A percentile compares a stretch with the other conserved stretches of the same genome.
Conservation (phyloP, 2,888 invertebrate species). For the Orthosia gracilis region DNA sequence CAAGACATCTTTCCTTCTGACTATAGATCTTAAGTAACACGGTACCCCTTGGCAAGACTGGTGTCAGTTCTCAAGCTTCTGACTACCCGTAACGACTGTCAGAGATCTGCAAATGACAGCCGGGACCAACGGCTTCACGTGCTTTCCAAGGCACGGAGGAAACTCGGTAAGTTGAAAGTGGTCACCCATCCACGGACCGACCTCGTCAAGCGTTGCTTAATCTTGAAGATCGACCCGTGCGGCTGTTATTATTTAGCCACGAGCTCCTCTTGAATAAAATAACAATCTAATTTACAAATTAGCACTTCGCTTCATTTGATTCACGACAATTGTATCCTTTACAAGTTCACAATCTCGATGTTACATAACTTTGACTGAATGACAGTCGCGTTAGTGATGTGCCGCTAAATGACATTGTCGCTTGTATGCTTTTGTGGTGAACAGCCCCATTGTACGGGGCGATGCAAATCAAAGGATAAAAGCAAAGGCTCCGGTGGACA, state of each 20-base stretch:
- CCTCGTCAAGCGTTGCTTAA: too few species aligned
- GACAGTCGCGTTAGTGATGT: constrained; percentile 70
- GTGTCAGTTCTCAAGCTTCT: too few species aligned
- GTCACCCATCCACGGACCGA: too few species aligned
- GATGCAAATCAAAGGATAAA: constrained; percentile 78
- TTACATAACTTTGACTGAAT: constrained; percentile 69
- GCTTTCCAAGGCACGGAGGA: too few species aligned
- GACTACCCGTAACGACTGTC: too few species aligned
- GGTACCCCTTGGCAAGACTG: too few species aligned
- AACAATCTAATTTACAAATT: constrained; percentile 51
- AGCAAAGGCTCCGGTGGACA: constrained; percentile 78
- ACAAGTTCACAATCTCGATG: constrained; percentile 57
- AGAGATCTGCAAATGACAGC: too few species aligned
- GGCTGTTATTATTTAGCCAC: too few species aligned
- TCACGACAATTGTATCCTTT: constrained; percentile 53
- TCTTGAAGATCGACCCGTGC: too few species aligned
- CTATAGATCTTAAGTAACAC: too few species aligned
- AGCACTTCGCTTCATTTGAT: constrained; percentile 48
- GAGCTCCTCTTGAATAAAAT: constrained; percentile 26
- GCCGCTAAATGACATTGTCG: constrained; percentile 80
- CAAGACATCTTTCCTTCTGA: not conserved
- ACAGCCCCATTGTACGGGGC: constrained; percentile 75
- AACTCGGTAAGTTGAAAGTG: too few species aligned
- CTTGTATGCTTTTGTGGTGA: constrained; percentile 77
- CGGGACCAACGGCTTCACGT: too few species aligned